phyloP scores from a whole-genome alignment of 1,140 invertebrate genomes.

The Elysia chlorotica region DNA sequence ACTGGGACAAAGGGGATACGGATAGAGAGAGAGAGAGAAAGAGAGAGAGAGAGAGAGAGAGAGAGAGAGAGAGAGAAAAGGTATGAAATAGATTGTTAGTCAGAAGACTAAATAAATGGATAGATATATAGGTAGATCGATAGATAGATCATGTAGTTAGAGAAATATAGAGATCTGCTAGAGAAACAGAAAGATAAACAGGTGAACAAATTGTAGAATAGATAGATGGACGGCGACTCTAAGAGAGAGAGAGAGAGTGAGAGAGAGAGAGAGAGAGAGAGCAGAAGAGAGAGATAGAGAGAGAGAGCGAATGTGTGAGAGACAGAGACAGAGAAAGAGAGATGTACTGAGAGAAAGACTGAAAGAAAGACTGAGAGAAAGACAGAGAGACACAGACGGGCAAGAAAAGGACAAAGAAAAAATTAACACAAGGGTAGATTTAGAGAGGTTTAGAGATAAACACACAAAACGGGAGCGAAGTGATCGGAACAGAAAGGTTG shows the following conservation, averaged over 20 bases:
- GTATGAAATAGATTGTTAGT: background rate
- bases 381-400: background rate
- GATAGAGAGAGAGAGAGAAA: background rate
- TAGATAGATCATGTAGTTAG: too few species aligned
- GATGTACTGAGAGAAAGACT: background rate
- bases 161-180: too few species aligned
- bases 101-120: background rate
- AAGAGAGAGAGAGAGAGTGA: background rate
- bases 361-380: background rate
- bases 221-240: background rate
- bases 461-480: too few species aligned
- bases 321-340: background rate
- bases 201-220: background rate
- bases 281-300: background rate
- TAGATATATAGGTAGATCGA: background rate
- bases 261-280: slow-evolving; percentile 2
- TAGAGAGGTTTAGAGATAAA: too few species aligned
- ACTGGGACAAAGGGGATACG: too few species aligned
- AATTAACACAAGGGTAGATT: background rate
- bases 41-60: background rate
- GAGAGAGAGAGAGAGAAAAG: background rate
- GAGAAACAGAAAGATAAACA: background rate
- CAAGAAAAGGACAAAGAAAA: background rate
- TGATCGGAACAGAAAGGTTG: too few species aligned
- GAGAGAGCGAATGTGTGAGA: background rate